Evolutionary conservation across 2,797 vertebrate species (phyloP).

Genomic region (Megalops cyprinoides): DNA sequence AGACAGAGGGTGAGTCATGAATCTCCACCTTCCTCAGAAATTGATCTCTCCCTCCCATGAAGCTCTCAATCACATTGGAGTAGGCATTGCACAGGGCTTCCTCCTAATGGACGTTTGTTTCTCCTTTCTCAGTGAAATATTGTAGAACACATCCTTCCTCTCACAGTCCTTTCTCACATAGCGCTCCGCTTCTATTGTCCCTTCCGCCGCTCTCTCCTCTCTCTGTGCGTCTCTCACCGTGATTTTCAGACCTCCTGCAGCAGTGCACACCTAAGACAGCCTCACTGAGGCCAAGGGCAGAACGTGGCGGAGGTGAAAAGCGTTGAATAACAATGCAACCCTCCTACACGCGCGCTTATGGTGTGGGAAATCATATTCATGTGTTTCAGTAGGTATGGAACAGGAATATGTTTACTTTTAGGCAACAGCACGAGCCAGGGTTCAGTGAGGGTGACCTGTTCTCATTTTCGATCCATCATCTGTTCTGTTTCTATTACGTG

Average conservation of each 20-base stretch:
- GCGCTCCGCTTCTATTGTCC: background rate
- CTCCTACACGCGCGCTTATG: background rate
- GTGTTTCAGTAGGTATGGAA: background rate
- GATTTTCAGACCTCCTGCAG: background rate
- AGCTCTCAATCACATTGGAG: background rate
- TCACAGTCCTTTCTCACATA: background rate
- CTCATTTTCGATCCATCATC: background rate
- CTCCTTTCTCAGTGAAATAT: background rate
- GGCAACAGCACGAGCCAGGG: background rate
- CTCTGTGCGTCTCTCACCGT: background rate
- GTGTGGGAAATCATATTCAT: background rate
- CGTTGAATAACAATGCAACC: constrained; percentile 4
- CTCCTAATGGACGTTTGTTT: background rate
- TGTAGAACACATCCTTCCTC: background rate
- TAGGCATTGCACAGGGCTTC: too few relatives aligned
- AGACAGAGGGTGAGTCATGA: constrained; percentile 39
- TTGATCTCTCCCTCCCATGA: background rate
- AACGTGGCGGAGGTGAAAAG: background rate
- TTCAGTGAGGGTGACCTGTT: background rate
- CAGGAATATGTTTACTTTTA: background rate
- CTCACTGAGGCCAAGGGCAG: constrained; percentile 12
- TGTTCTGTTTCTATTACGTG: background rate
- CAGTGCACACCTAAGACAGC: background rate
- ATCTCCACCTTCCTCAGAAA: background rate
- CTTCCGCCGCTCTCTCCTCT: background rate